Base-by-base conservation (phyloP, 1,140 invertebrate species). In the Colletes gigas region DNA sequence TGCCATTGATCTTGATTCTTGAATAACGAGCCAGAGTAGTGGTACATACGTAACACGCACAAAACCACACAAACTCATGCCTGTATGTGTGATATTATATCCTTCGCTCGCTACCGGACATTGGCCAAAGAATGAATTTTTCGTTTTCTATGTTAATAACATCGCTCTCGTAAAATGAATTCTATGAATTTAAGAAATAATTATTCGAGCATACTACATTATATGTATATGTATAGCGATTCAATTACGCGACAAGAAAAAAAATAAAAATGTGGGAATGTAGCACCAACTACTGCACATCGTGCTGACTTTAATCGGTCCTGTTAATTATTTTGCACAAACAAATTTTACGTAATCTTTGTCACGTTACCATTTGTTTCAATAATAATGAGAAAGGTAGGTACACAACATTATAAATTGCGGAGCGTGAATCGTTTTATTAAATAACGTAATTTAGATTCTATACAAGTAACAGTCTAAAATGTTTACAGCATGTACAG, bases 1-100 rank as follows among this genome's bases (percentile, higher is more conserved):
- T 52, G 55, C n/a, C 72, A 76, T 76, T 57, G 78, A 76, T 81
- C 72, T 76, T 54, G 62, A 80, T 55, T 79, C 70, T 73, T 65
- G 78, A 75, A 75, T 81, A 81, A 81, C 55, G 47, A 9, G 52
- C 50, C 3, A 65, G 47, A 60, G 14, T 71, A 39, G 19, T 50
- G n/a, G n/a, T 71, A 39, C 14, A 6, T 52, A 52, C 3, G 19
- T 50, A 19, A 47, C 39, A 63, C 6, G 7, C 19, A 12, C 39
- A 12, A 19, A 15, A 19, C 14, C 52, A 39, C 6, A 52, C 54
- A 15, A 2, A 41, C 9, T 21, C 3, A 14, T 6, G n/a, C 14
- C 8, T 10, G 12, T 0, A 30, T 30, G 30, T 30, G 30, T 30
- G 2, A 30, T 30, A 69, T 39, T 44, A 68, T 30, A 69, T 59